Evolutionary conservation across 2,797 vertebrate genomes (phyloP).

Genomic region (Poliocrania exsul): DNA sequence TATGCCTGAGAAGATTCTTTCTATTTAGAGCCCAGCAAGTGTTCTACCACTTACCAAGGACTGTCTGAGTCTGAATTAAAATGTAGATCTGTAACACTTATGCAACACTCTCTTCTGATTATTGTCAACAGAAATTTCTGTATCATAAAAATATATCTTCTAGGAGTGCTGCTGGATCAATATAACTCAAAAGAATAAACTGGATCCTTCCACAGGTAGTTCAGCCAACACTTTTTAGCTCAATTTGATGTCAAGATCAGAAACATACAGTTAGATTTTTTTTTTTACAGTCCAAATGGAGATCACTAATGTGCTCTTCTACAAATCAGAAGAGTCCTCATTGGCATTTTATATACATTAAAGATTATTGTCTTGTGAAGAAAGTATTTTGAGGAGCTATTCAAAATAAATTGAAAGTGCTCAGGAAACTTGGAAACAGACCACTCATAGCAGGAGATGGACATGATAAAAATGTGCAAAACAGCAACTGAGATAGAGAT

Average conservation of each 20-base stretch:
- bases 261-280: neutral
- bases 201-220: neutral
- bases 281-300: neutral
- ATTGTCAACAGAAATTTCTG: neutral
- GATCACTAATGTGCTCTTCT: neutral
- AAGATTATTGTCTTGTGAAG: neutral
- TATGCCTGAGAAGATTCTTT: neutral
- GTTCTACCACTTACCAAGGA: neutral
- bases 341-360: neutral
- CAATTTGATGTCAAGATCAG: constrained; percentile 15
- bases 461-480: constrained; percentile 4
- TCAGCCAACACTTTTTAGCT: neutral
- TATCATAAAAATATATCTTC: neutral
- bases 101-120: neutral
- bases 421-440: constrained; percentile 16
- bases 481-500: neutral
- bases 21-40: neutral
- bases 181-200: neutral
- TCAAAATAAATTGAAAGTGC: neutral
- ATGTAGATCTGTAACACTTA: neutral
- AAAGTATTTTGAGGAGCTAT: neutral
- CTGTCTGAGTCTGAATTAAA: neutral
- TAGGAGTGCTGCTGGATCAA: neutral
- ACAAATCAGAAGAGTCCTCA: neutral
- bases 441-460: neutral